These are phyloP conservation scores for Phycodurus eques DNA, from an alignment of 2,113 vertebrate species.

Conservation along the genomic window DNA sequence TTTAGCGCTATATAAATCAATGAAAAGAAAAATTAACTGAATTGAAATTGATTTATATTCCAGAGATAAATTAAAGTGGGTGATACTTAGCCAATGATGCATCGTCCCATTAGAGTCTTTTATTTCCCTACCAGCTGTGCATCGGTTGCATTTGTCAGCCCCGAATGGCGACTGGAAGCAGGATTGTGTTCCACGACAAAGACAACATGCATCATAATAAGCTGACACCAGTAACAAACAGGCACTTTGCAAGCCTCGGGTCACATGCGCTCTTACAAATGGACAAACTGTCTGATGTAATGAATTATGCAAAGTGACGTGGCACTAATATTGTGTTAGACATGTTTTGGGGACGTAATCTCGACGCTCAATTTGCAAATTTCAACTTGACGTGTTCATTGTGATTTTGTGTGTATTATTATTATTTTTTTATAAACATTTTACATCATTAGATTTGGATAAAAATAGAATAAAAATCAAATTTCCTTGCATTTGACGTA, in stretches of 20 bases:
- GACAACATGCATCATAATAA: neutral
- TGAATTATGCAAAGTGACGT: neutral
- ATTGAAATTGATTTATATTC: conserved; percentile 2
- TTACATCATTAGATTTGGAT: too few species aligned
- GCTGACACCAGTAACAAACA: neutral
- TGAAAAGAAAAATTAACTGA: neutral
- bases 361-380: too few species aligned
- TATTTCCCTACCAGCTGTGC: neutral
- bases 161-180: neutral
- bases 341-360: too few species aligned
- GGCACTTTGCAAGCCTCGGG: neutral
- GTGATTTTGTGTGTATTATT: too few species aligned
- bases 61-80: neutral
- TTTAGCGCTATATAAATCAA: neutral
- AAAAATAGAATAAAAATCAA: too few species aligned
- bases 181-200: neutral
- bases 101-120: neutral
- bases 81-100: neutral
- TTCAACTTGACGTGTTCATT: too few species aligned
- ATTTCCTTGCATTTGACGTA: too few species aligned
- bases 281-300: neutral
- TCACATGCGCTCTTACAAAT: neutral
- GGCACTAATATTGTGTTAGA: too few species aligned
- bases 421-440: too few species aligned
- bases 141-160: neutral